Evolutionary conservation across 2,888 invertebrate species (phyloP), one percentile per base, ranked within the genome.

Genomic region (Willowsia nigromaculata): DNA sequence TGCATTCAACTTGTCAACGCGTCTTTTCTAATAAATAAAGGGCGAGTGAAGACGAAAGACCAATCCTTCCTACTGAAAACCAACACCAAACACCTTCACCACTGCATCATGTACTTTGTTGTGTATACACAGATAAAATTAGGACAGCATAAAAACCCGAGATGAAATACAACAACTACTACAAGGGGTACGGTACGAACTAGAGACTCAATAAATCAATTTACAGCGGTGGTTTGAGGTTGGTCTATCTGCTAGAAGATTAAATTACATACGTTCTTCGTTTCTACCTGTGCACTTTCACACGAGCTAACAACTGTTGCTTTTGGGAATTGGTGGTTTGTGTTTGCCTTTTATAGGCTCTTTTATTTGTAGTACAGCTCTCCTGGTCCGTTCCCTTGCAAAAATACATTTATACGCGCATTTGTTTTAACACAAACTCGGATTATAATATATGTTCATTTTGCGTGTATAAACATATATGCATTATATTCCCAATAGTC

Each of bases 141-240:
- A 53, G 71, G 62, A 94, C 92, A 3, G 93, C 18, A 22, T 18
- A 56, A 56, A 18, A 93, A 91, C 95, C 94, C 94, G 95, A 95
- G 15, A 94, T 90, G 6, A n/a, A n/a, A 93, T 93, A 88, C 93
- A 94, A 43, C 93, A 93, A 80, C 40, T 43, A n/a, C 80, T 53
- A 68, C 68, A 47, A 47, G 71, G 50, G 74, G 22, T 22, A 82
- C 18, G 15, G 62, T 30, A 37, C 1, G 56, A 82, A 62, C 71
- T 47, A 88, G 50, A 37, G 76, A 43, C 78, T 65, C 83, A 83
- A 88, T 88, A 88, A 88, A 88, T 88, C 88, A 83, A 88, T 88
- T 88, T 83, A 88, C 76, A 83, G 82, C 53, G 71, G 47, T 83
- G 50, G 59, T 74, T 76, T 88, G 74, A 81, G 87, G 87, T 87